phyloP scores from a whole-genome alignment of 2,113 vertebrate genomes.

The Trematocara zebra region DNA sequence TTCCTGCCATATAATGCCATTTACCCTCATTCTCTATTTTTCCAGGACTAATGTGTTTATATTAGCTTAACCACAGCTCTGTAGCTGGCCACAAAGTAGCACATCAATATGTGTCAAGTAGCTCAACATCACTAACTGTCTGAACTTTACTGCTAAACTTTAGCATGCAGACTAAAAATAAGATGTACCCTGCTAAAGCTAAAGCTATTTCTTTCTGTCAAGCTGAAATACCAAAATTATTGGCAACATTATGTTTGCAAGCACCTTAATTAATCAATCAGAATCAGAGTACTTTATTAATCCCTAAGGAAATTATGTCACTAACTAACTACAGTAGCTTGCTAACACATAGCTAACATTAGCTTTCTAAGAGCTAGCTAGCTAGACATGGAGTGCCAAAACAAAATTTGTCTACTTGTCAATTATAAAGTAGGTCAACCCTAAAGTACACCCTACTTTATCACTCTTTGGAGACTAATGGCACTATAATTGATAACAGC shows the following conservation, averaged over 20 bases:
- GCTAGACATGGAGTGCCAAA: background rate
- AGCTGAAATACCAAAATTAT: background rate
- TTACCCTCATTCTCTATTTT: background rate
- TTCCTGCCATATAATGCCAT: background rate
- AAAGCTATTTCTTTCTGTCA: background rate
- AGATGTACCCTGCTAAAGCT: background rate
- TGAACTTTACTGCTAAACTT: background rate
- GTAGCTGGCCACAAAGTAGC: background rate
- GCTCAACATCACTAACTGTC: background rate
- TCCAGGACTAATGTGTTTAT: background rate
- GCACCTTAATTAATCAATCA: background rate
- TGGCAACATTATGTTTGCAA: background rate
- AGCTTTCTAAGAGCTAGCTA: background rate
- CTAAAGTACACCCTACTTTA: background rate
- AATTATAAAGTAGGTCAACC: background rate
- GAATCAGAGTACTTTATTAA: background rate
- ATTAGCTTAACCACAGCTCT: background rate
- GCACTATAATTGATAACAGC: background rate
- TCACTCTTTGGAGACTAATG: background rate
- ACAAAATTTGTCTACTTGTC: background rate
- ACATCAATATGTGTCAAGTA: background rate
- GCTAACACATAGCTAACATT: background rate
- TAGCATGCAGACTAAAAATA: background rate
- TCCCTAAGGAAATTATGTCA: background rate
- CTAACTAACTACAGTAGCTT: background rate